These are phyloP conservation scores for Chiloscyllium punctatum DNA, from an alignment of 2,797 vertebrate genomes.

Conservation along the genomic window DNA sequence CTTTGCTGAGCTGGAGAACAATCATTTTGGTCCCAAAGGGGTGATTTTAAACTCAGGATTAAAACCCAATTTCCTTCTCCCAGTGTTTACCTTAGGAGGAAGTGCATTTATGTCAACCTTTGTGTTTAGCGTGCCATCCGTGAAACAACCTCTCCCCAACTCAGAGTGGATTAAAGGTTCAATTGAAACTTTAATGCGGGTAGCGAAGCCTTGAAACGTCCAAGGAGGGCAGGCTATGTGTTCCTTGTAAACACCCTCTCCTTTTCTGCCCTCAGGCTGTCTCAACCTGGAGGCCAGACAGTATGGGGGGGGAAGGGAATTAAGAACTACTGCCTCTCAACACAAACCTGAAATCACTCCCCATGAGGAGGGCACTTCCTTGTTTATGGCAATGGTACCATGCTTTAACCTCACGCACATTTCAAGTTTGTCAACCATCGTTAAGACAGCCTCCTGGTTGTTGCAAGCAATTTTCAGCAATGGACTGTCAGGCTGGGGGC, in stretches of 20 bases:
- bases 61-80: conserved; percentile 22
- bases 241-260: neutral
- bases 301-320: neutral
- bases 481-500: neutral
- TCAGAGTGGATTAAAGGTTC: neutral
- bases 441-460: neutral
- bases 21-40: neutral
- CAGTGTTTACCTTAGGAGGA: neutral
- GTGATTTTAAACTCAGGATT: conserved; percentile 8
- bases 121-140: neutral
- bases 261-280: neutral
- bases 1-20: neutral
- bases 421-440: neutral
- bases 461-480: neutral
- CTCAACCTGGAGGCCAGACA: neutral
- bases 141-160: neutral
- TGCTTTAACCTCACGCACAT: neutral
- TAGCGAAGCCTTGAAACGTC: neutral
- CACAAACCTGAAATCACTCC: neutral
- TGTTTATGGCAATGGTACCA: neutral
- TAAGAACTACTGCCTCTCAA: neutral
- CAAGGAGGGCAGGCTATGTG: neutral
- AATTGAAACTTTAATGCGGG: neutral
- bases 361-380: neutral
- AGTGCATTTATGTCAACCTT: neutral